These are phyloP conservation scores for Melipona bicolor DNA, from an alignment of 2,888 invertebrate species.

Conservation along the genomic window DNA sequence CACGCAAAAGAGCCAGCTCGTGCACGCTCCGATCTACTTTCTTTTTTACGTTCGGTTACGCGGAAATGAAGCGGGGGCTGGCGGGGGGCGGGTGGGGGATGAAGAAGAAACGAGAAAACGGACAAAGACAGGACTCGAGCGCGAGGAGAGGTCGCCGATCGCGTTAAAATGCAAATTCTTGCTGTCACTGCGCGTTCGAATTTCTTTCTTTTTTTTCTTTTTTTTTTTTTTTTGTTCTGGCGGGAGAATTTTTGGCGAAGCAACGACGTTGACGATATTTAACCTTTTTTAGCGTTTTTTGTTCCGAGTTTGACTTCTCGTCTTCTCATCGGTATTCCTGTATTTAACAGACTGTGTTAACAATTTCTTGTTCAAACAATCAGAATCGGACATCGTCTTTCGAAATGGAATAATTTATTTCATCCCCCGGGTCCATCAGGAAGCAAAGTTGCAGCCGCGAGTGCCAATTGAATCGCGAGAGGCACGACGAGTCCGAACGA, in stretches of 20 bases:
- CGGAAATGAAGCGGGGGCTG: constrained; percentile 51
- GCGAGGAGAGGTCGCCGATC: constrained; percentile 8
- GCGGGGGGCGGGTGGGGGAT: background rate
- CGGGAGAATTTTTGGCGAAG: background rate
- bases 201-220: no score
- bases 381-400: no score
- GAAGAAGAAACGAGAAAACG: constrained; percentile 24
- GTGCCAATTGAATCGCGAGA: background rate
- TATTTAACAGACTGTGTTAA: no score
- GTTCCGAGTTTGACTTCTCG: no score
- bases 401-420: no score
- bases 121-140: constrained; percentile 25
- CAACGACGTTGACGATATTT: background rate
- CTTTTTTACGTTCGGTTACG: constrained; percentile 64
- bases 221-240: background rate
- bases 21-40: constrained; percentile 64
- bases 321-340: no score
- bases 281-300: background rate
- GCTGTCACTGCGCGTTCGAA: background rate
- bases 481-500: background rate
- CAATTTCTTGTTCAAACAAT: no score
- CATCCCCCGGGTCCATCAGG: no score
- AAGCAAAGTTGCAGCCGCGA: no score
- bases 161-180: constrained; percentile 26
- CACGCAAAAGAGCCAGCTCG: constrained; percentile 70